Evolutionary conservation across 2,113 vertebrate genomes (phyloP).

Genomic region (Hydropotes inermis): DNA sequence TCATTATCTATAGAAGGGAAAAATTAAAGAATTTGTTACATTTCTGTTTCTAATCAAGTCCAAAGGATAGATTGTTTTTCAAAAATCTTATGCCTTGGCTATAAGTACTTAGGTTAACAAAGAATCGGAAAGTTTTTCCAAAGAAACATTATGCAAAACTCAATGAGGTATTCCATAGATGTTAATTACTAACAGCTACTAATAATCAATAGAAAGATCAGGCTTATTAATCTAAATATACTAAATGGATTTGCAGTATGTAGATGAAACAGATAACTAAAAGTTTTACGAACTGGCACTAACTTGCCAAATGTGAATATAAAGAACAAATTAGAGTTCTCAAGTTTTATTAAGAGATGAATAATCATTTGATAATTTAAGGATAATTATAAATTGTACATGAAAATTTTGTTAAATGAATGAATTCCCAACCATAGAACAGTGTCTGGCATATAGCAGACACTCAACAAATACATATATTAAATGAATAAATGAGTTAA

Average conservation of each 20-base stretch:
- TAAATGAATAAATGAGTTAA: neutral
- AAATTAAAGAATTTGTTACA: neutral
- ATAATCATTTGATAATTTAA: conserved; percentile 21
- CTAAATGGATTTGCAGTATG: neutral
- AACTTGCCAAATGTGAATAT: neutral
- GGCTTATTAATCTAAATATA: neutral
- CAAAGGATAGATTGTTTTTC: neutral
- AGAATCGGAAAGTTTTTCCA: neutral
- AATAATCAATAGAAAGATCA: neutral
- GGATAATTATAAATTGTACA: neutral
- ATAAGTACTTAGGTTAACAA: neutral
- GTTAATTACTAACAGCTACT: neutral
- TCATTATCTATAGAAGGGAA: neutral
- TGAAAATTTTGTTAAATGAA: neutral
- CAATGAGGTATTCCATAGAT: neutral
- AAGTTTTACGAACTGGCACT: neutral
- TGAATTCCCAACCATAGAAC: neutral
- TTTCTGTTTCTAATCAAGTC: neutral
- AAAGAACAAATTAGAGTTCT: conserved; percentile 4
- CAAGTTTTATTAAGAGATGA: neutral
- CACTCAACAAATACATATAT: neutral
- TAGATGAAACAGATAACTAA: neutral
- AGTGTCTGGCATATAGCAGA: neutral
- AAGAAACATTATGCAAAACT: neutral
- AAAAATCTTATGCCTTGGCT: neutral